Evolutionary conservation across 2,888 invertebrate genomes (phyloP).

Genomic region (Microdon myrmicae): DNA sequence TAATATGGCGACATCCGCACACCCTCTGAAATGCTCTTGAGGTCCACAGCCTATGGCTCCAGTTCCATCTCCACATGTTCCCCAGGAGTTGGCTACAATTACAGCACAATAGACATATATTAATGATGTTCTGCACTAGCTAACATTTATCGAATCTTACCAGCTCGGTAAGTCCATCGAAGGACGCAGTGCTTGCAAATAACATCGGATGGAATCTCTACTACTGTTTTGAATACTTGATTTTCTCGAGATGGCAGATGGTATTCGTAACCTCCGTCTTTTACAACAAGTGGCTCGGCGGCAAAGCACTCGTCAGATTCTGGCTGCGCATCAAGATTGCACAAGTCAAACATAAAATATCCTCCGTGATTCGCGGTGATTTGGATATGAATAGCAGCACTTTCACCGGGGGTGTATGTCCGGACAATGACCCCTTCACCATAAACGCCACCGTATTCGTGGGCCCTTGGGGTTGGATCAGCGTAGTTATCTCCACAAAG

Average conservation of each 20-base stretch:
- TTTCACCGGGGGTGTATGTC: conserved; percentile 53
- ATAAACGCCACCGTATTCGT: conserved; percentile 70
- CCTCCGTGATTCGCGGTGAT: conserved; percentile 69
- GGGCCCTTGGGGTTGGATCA: conserved; percentile 66
- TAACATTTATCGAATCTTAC: conserved; percentile 54
- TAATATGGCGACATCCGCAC: conserved; percentile 63
- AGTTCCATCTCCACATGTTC: conserved; percentile 61
- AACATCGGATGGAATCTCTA: conserved; percentile 63
- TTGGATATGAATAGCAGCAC: conserved; percentile 57
- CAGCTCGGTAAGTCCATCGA: conserved; percentile 68
- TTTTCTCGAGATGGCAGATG: conserved; percentile 23
- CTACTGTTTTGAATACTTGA: conserved; percentile 50
- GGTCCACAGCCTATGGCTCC: conserved; percentile 64
- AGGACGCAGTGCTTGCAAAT: conserved; percentile 68
- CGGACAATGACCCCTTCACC: conserved; percentile 68
- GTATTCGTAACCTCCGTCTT: conserved; percentile 51
- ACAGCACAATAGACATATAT: background rate
- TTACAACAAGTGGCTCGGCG: conserved; percentile 57
- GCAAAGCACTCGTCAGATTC: conserved; percentile 69
- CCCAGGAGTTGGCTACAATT: conserved; percentile 65
- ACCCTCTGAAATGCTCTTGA: conserved; percentile 67
- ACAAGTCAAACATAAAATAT: conserved; percentile 68
- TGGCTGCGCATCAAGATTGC: conserved; percentile 66
- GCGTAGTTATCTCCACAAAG: conserved; percentile 70
- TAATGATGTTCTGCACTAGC: background rate